Percentiles rank a stretch among this genome's conserved stretches.
Conservation (phyloP, 2,888 invertebrate genomes). For the Tetramorium bicarinatum region DNA sequence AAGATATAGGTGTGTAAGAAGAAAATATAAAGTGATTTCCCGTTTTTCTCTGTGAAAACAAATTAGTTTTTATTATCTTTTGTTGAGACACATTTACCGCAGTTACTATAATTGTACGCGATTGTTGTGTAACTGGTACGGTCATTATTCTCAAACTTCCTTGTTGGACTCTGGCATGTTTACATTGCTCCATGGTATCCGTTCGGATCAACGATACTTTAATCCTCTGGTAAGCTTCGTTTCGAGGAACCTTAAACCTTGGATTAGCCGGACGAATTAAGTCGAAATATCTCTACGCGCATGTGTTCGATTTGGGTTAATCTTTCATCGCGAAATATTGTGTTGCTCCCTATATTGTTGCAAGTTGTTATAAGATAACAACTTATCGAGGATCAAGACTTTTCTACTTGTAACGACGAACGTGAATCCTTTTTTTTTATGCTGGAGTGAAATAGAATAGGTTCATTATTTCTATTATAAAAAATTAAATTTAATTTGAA, state of each 20-base stretch:
- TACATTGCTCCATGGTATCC: conserved; percentile 36
- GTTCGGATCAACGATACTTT: conserved; percentile 63
- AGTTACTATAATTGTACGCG: conserved; percentile 11
- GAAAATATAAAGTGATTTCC: neutral
- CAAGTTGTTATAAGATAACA: neutral
- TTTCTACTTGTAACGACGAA: neutral
- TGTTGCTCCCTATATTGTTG: neutral
- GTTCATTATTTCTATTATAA: neutral
- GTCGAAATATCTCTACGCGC: conserved; percentile 61
- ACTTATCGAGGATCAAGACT: neutral
- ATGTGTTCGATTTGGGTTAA: conserved; percentile 57
- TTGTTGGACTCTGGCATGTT: conserved; percentile 29
- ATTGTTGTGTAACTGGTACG: conserved; percentile 17
- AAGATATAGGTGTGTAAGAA: neutral
- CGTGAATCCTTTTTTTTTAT: neutral
- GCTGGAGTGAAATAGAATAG: neutral
- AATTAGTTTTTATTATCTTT: neutral
- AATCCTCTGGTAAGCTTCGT: conserved; percentile 73
- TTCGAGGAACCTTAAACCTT: conserved; percentile 68
- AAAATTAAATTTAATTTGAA: neutral
- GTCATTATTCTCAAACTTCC: conserved; percentile 44
- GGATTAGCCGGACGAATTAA: conserved; percentile 76
- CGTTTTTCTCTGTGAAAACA: neutral
- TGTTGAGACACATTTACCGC: neutral
- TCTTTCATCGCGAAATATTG: conserved; percentile 48